Evolutionary conservation across 2,797 vertebrate species (phyloP).

Genomic region (Odontamblyopus rebecca): DNA sequence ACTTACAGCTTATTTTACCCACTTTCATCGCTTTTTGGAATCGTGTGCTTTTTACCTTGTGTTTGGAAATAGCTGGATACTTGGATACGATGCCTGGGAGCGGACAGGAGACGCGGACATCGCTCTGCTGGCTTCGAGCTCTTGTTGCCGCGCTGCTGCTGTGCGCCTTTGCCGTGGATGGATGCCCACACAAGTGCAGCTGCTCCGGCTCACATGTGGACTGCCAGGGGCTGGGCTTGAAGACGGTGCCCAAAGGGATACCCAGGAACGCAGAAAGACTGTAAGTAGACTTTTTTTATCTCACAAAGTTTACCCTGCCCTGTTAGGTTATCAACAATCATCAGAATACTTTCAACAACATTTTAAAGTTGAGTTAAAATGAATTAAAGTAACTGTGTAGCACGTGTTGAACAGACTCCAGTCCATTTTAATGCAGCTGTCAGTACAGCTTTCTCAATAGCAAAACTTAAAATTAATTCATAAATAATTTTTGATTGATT

Average conservation of each 20-base stretch:
- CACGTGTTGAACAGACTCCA: not conserved
- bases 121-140: conserved; percentile 60
- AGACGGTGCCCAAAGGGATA: conserved; percentile 88
- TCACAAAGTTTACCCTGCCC: not conserved
- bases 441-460: not conserved
- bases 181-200: conserved; percentile 95
- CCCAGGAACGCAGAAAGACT: conserved; percentile 93
- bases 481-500: not conserved
- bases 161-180: conserved; percentile 68
- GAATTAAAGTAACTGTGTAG: not conserved
- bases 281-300: conserved; percentile 78
- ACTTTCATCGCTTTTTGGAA: conserved; percentile 22
- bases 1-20: conserved; percentile 16
- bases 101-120: conserved; percentile 56
- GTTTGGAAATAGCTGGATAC: conserved; percentile 36
- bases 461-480: not conserved
- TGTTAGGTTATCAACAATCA: not conserved
- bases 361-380: not conserved
- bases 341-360: not conserved
- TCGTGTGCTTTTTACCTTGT: conserved; percentile 22
- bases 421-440: not conserved
- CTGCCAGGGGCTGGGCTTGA: conserved; percentile 92
- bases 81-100: conserved; percentile 68
- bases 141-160: conserved; percentile 64
- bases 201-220: conserved; percentile 96